Evolutionary conservation across 1,140 invertebrate species (phyloP).

Genomic region (Drosophila repleta): DNA sequence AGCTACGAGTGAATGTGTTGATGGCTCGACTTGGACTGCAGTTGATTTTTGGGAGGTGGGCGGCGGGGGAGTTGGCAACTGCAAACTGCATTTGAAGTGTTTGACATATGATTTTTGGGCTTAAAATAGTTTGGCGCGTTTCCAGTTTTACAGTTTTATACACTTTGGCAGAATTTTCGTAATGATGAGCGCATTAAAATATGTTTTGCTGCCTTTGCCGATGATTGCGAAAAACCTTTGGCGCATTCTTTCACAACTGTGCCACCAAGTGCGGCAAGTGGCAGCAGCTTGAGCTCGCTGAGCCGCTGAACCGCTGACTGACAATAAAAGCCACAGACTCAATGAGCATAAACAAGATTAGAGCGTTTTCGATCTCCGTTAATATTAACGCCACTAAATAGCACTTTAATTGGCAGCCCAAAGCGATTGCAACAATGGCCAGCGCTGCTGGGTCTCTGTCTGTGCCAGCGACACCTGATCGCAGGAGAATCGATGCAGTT

Average conservation of each 20-base stretch:
- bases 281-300: neutral
- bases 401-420: slow-evolving; percentile 73
- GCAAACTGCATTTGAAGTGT: slow-evolving; percentile 55
- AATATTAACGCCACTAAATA: slow-evolving; percentile 71
- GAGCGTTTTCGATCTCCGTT: slow-evolving; percentile 49
- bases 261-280: slow-evolving; percentile 19
- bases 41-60: slow-evolving; percentile 33
- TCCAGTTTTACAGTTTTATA: slow-evolving; percentile 47
- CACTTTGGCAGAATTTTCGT: slow-evolving; percentile 74
- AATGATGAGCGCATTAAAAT: slow-evolving; percentile 69
- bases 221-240: slow-evolving; percentile 66
- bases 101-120: slow-evolving; percentile 79
- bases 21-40: slow-evolving; percentile 50
- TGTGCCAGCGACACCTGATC: slow-evolving; percentile 7
- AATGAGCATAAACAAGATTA: slow-evolving; percentile 77
- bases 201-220: slow-evolving; percentile 1
- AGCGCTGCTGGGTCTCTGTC: neutral
- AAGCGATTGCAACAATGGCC: slow-evolving; percentile 54
- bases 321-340: slow-evolving; percentile 63
- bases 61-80: slow-evolving; percentile 29
- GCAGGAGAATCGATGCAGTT: slow-evolving; percentile 1
- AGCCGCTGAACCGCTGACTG: slow-evolving; percentile 12
- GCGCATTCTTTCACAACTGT: slow-evolving; percentile 68
- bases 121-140: slow-evolving; percentile 67
- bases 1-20: slow-evolving; percentile 70